phyloP scores from a whole-genome alignment of 1,140 invertebrate species.

The Sinella curviseta region DNA sequence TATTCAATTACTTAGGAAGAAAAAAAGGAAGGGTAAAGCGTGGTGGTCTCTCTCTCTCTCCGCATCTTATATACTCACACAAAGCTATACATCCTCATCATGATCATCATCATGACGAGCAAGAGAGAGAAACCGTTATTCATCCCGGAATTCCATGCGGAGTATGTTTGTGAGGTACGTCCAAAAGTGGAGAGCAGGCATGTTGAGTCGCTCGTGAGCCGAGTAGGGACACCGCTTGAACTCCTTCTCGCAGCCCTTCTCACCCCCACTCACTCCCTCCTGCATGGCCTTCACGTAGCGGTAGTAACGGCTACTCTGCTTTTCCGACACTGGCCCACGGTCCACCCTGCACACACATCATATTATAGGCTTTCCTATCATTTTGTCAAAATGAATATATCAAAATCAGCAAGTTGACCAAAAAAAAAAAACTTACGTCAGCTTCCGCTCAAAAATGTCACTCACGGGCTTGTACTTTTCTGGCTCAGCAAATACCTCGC shows the following conservation, averaged over 20 bases:
- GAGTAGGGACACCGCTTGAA: constrained; percentile 48
- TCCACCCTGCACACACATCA: constrained; percentile 40
- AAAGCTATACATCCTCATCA: no score
- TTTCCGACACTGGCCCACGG: constrained; percentile 45
- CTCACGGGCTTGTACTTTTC: constrained; percentile 51
- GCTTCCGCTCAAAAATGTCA: constrained; percentile 51
- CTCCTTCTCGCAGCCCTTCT: constrained; percentile 31
- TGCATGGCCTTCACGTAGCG: constrained; percentile 49
- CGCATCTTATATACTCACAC: no score
- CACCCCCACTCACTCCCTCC: constrained; percentile 45
- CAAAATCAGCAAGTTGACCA: no score
- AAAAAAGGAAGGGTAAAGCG: no score
- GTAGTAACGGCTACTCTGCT: constrained; percentile 45
- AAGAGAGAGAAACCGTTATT: constrained; percentile 23
- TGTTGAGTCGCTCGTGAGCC: constrained; percentile 45
- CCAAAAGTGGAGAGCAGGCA: constrained; percentile 48
- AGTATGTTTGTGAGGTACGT: constrained; percentile 47
- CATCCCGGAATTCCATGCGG: constrained; percentile 48
- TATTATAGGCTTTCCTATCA: not conserved
- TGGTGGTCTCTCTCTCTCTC: no score
- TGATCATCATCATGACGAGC: not conserved
- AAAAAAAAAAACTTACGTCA: no score
- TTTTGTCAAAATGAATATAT: not conserved
- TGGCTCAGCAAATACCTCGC: constrained; percentile 51
- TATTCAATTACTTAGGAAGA: no score